Evolutionary conservation across 2,113 vertebrate species (phyloP), one percentile per base, ranked within the genome.

Genomic region (Cryptotis parvus): DNA sequence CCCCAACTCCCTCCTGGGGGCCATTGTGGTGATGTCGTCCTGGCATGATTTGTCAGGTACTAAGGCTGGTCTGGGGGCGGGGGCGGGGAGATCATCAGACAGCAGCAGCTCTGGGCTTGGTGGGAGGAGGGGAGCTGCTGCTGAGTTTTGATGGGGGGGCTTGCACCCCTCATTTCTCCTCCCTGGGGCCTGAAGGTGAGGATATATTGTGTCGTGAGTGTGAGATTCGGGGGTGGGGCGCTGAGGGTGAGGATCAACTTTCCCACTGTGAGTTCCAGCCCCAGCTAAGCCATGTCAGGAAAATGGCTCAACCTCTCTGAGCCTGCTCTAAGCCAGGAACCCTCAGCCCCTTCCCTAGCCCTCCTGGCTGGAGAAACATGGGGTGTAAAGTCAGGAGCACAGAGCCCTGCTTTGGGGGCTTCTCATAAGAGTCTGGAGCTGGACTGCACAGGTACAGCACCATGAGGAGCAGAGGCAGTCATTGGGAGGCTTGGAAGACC

Each of bases 281-380:
- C 31, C 49, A 7, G 33, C 75, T 55, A 75, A 33, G 69, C 22
- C 18, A 1, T 26, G 75, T 83, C 49, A 18, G 77, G 55, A 39
- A 83, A 24, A 72, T 24, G 24, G 52, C 70, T 72, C 29, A 55
- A 43, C 52, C 29, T 81, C 81, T 92, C 90, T 22, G 49, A 85
- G 52, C 43, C 15, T 45, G 43, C 6, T 31, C 31, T 52, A 39
- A 29, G 37, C 39, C 26, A 22, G 35, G 61, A 55, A 49, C 52
- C 8, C 15, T 11, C 26, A 81, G 9, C 29, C 20, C 1, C 58
- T 12, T 1, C 7, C 52, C 39, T 31, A 18, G 1, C 9, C 31
- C 31, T 14, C 68, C 31, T 18, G 14, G 31, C 52, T 12, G 15
- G 10, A 26, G 16, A 1, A 52, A 22, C 20, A 33, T 35, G 29